Evolutionary conservation across 1,140 invertebrate species (phyloP), one percentile per base, ranked within the genome.

Genomic region (Pseudomyrmex cubaensis): DNA sequence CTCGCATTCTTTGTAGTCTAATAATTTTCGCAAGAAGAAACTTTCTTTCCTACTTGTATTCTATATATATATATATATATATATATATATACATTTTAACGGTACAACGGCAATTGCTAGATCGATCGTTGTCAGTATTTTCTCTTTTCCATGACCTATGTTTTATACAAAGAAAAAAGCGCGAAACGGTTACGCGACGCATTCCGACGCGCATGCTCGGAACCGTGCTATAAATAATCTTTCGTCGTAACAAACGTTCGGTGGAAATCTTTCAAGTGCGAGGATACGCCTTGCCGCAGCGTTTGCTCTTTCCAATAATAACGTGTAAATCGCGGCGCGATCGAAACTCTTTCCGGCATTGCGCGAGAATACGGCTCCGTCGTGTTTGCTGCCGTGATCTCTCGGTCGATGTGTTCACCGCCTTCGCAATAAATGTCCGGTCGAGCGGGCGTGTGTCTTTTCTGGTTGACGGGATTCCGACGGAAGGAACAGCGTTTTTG

Each of bases 381-480:
- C 70, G 78, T 59, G 74, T 69, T 57, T 62, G 66, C 84, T 63
- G 84, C 69, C 76, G 20, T 20, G 56, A 76, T 73, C 64, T 52
- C 87, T 25, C 25, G 25, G 46, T 15, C 54, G 78, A 88, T 64
- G 75, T 35, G 80, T 35, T 72, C 54, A 74, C 61, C 62, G 50
- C 63, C 64, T 86, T 87, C 86, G 57, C 78, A 78, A 17, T 89
- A 89, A 89, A 89, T 20, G 85, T 89, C 87, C 22, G 64, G 17
- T 9, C 50, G 66, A 84, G 84, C 57, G 73, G 57, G 35, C 66
- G 61, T 74, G 15, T 82, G 84, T 84, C 80, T 86, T 84, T 74
- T 22, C 57, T 17, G 22, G 15, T 46, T 56, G 48, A 83, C 59
- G 50, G 17, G 15, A 8, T 46, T 46, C n/a, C 48, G 25, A 61